Conservation (phyloP, 2,113 vertebrate species). For the Hystrix brachyura region DNA sequence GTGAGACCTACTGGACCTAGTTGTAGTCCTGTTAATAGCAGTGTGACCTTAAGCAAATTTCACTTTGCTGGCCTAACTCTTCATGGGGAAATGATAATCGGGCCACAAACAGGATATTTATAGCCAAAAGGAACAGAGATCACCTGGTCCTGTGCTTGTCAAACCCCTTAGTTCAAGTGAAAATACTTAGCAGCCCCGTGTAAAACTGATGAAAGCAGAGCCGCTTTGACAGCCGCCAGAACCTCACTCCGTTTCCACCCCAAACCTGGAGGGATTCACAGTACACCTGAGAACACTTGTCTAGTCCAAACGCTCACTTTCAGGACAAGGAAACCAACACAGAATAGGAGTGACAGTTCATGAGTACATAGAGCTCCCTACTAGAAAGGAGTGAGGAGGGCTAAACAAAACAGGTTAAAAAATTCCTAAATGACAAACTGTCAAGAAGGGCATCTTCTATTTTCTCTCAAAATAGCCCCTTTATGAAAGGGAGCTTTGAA, state of each 20-base stretch:
- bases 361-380: constrained; percentile 11
- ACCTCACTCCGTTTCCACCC: background rate
- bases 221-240: background rate
- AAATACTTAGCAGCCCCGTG: background rate
- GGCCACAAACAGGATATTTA: background rate
- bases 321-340: constrained; percentile 29
- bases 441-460: constrained; percentile 50
- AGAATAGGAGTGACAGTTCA: background rate
- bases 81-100: background rate
- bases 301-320: background rate
- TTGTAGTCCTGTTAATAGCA: constrained; percentile 14
- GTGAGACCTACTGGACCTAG: constrained; percentile 21
- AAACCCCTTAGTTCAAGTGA: constrained; percentile 20
- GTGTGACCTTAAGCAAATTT: background rate
- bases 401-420: constrained; percentile 58
- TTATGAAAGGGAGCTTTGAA: constrained; percentile 70
- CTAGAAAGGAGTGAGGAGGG: background rate
- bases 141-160: constrained; percentile 6
- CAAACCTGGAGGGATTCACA: background rate
- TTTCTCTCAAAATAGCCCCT: constrained; percentile 62
- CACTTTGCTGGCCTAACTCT: constrained; percentile 1
- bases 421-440: constrained; percentile 26
- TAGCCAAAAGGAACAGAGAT: background rate
- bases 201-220: constrained; percentile 22
- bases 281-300: background rate